These are phyloP conservation scores for Pinna nobilis DNA, from an alignment of 1,140 invertebrate genomes.

Conservation along the genomic window DNA sequence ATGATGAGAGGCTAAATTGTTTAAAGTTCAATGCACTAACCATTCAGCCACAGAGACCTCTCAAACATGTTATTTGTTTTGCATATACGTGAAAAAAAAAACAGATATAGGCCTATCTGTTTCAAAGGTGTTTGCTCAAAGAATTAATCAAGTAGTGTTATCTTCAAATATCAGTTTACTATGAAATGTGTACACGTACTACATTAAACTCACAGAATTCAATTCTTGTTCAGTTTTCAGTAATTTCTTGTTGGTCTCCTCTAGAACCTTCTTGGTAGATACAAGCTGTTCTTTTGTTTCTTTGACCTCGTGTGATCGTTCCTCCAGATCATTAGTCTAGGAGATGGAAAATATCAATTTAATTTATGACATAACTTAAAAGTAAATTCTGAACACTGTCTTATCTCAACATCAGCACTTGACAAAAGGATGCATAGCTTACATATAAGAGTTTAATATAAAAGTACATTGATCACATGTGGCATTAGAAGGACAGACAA, in stretches of 20 bases:
- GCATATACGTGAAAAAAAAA: neutral
- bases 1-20: too few species aligned
- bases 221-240: slow-evolving; percentile 41
- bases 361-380: too few species aligned
- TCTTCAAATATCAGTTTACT: neutral
- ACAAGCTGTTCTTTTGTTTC: slow-evolving; percentile 37
- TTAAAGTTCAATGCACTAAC: too few species aligned
- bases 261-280: slow-evolving; percentile 29
- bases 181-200: neutral
- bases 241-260: slow-evolving; percentile 42
- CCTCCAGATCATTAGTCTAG: slow-evolving; percentile 27
- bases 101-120: neutral
- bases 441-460: neutral
- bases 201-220: slow-evolving; percentile 40
- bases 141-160: neutral
- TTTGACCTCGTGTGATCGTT: slow-evolving; percentile 41
- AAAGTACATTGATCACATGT: neutral
- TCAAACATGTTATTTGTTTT: neutral
- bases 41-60: too few species aligned
- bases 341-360: too few species aligned
- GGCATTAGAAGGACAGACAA: neutral
- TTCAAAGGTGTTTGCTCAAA: neutral
- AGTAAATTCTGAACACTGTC: neutral
- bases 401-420: slow-evolving; percentile 25
- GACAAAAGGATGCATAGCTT: too few species aligned